Evolutionary conservation across 2,113 vertebrate species (phyloP).

Genomic region (Elephas maximus): DNA sequence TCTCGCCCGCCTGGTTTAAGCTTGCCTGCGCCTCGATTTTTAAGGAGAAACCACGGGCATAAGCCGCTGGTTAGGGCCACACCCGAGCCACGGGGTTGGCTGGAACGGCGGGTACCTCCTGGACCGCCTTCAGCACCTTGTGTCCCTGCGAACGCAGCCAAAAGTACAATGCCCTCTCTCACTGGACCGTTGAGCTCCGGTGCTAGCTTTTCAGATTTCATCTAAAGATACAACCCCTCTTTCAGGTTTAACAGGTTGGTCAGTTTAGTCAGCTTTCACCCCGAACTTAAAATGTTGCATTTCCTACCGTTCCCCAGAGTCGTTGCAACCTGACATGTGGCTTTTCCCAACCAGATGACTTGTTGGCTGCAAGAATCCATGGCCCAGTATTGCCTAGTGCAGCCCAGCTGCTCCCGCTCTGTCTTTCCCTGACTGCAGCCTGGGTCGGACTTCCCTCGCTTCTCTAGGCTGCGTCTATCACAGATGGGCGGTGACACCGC

Average conservation of each 20-base stretch:
- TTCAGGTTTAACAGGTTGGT: not conserved
- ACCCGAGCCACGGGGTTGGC: not conserved
- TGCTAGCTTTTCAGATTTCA: not conserved
- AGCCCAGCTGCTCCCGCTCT: not conserved
- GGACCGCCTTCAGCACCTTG: not conserved
- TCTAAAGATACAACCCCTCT: not conserved
- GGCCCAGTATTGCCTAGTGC: not conserved
- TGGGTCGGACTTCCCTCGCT: not conserved
- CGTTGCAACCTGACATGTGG: not conserved
- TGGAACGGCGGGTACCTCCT: not conserved
- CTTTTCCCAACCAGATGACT: constrained; percentile 32
- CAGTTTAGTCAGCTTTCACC: not conserved
- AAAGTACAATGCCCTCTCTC: not conserved
- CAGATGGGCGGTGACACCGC: not conserved
- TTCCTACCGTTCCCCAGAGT: not conserved
- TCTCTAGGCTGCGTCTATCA: not conserved
- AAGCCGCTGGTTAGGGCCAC: not conserved
- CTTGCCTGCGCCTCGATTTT: not conserved
- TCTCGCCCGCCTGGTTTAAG: not conserved
- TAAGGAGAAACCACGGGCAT: constrained; percentile 11
- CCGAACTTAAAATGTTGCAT: constrained; percentile 14
- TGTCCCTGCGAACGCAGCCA: not conserved
- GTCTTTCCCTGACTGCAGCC: not conserved
- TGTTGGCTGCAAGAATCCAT: not conserved
- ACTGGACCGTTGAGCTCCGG: not conserved